phyloP scores from a whole-genome alignment of 2,888 invertebrate genomes.

The Dryococelus australis region DNA sequence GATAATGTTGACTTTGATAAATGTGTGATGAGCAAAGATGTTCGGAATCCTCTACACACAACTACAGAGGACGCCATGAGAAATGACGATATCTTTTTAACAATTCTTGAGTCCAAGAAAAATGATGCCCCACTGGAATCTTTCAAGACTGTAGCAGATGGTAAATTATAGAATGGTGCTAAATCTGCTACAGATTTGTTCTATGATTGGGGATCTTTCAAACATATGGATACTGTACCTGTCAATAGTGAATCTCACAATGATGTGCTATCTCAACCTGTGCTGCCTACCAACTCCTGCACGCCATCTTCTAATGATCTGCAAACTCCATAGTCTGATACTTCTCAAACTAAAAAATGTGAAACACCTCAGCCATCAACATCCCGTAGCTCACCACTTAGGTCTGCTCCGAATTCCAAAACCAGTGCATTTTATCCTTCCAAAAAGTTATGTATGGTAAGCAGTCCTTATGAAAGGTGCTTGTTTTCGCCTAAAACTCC shows the following conservation, averaged over 20 bases:
- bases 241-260: neutral
- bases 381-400: neutral
- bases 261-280: neutral
- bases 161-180: neutral
- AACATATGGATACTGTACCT: neutral
- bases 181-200: slow-evolving; percentile 17
- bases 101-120: neutral
- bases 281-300: neutral
- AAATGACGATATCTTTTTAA: neutral
- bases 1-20: slow-evolving; percentile 8
- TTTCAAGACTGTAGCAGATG: slow-evolving; percentile 1
- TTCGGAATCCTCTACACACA: neutral
- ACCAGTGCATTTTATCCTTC: neutral
- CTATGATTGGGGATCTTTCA: slow-evolving; percentile 19
- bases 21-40: neutral
- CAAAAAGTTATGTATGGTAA: neutral
- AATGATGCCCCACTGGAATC: neutral
- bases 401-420: neutral
- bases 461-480: neutral
- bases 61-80: neutral
- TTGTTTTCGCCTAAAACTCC: slow-evolving; percentile 23
- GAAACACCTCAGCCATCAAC: neutral
- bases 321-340: neutral
- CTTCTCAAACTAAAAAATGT: neutral
- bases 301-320: neutral